These are phyloP conservation scores for Hyperopisus bebe DNA, from an alignment of 2,113 vertebrate genomes.

Conservation along the genomic window DNA sequence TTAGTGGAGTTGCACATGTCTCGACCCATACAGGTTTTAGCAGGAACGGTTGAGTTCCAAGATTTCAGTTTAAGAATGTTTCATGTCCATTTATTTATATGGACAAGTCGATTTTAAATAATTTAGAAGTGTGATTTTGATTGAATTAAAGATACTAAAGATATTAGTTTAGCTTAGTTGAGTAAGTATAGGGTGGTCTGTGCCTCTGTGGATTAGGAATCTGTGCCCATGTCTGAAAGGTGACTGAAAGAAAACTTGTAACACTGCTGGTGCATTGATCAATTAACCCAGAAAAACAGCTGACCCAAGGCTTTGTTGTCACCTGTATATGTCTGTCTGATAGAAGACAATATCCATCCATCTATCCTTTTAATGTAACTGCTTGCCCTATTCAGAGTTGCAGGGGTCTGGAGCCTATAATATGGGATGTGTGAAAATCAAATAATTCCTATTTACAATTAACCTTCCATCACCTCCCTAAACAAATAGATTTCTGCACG, in stretches of 20 bases:
- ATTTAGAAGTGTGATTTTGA: too few relatives aligned
- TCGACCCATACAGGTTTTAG: too few relatives aligned
- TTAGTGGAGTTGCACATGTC: too few relatives aligned
- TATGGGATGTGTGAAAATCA: background rate
- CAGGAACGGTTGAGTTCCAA: too few relatives aligned
- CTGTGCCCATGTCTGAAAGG: too few relatives aligned
- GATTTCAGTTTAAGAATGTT: too few relatives aligned
- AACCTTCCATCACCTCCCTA: background rate
- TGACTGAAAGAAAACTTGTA: background rate
- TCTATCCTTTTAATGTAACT: background rate
- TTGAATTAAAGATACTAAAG: too few relatives aligned
- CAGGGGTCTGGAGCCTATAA: background rate
- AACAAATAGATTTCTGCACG: slow-evolving; percentile 79
- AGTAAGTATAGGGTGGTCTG: too few relatives aligned
- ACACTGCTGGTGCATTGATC: background rate
- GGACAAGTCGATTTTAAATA: too few relatives aligned
- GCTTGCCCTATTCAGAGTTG: background rate
- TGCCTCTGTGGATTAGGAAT: too few relatives aligned
- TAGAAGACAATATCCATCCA: background rate
- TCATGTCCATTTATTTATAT: too few relatives aligned
- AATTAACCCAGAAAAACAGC: background rate
- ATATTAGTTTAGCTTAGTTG: too few relatives aligned
- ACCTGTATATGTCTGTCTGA: background rate
- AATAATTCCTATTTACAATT: background rate
- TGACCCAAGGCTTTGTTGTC: background rate